A percentile compares a stretch with the other conserved stretches of the same genome.
Conservation (phyloP, 2,888 invertebrate genomes). For the Amiota mariae region DNA sequence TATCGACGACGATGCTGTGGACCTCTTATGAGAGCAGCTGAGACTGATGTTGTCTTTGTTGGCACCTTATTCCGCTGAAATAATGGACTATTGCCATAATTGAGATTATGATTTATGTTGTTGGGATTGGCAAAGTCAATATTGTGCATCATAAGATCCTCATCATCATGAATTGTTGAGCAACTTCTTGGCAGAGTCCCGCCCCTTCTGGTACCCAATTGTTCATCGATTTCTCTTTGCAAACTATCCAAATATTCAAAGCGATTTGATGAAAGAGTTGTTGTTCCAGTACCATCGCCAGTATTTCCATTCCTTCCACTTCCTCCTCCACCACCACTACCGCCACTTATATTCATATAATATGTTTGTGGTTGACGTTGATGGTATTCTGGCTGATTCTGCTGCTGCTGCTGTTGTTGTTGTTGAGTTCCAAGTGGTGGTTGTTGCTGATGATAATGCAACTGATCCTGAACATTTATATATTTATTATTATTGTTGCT, state of each 20-base stretch:
- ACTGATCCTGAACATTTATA: constrained; percentile 21
- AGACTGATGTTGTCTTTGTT: constrained; percentile 58
- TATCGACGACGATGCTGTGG: constrained; percentile 28
- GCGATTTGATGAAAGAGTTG: too few species aligned
- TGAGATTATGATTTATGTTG: constrained; percentile 67
- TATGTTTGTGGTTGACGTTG: constrained; percentile 5
- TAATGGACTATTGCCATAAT: constrained; percentile 65
- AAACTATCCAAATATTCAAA: constrained; percentile 17
- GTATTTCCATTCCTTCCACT: too few species aligned
- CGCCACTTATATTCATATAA: constrained; percentile 24
- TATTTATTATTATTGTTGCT: constrained; percentile 52
- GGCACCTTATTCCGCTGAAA: constrained; percentile 70
- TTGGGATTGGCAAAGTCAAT: constrained; percentile 50
- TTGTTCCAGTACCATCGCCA: too few species aligned
- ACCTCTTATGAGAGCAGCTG: constrained; percentile 51
- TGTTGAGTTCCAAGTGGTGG: constrained; percentile 45
- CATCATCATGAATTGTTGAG: constrained; percentile 43
- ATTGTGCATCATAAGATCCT: constrained; percentile 35
- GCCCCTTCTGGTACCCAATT: constrained; percentile 47
- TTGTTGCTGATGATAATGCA: constrained; percentile 38
- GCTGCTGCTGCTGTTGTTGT: constrained; percentile 49
- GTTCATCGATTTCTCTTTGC: constrained; percentile 41
- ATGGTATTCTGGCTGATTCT: constrained; percentile 45
- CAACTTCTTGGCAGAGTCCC: constrained; percentile 23
- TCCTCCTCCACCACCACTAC: background rate